Percentiles rank a stretch among this genome's conserved stretches.
Evolutionary conservation across 1,140 invertebrate species (phyloP).

Genomic region (Medauroidea extradentata): DNA sequence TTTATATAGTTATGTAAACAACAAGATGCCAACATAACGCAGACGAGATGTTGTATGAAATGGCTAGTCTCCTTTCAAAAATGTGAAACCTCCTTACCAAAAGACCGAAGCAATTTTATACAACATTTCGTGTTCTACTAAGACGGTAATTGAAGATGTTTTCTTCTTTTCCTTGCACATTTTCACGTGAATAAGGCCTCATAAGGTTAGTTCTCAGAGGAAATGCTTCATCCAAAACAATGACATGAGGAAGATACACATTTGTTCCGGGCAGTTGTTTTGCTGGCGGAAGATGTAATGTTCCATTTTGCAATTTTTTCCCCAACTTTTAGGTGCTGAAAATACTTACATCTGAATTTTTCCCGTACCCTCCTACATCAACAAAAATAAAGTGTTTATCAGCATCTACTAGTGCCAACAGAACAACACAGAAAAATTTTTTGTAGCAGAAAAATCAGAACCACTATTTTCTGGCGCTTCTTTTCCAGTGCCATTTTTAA

Average conservation of each 20-base stretch:
- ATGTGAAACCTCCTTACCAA: slow-evolving; percentile 1
- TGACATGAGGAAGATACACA: slow-evolving; percentile 30
- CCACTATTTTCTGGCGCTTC: slow-evolving; percentile 32
- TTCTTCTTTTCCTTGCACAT: too few species aligned
- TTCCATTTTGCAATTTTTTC: too few species aligned
- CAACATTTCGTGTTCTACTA: too few species aligned
- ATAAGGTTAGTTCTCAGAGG: slow-evolving; percentile 32
- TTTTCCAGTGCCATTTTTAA: too few species aligned
- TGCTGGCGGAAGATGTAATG: too few species aligned
- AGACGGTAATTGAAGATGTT: too few species aligned
- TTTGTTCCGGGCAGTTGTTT: slow-evolving; percentile 12
- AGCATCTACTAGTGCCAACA: slow-evolving; percentile 40
- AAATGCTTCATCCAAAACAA: slow-evolving; percentile 40
- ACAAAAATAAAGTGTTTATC: slow-evolving; percentile 41
- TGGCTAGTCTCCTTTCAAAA: neutral
- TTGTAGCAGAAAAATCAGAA: slow-evolving; percentile 39
- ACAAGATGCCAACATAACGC: neutral
- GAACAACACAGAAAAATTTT: slow-evolving; percentile 39
- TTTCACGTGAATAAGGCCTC: slow-evolving; percentile 21
- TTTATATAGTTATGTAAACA: neutral
- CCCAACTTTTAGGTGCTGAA: too few species aligned
- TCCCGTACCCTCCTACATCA: slow-evolving; percentile 40
- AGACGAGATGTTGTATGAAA: neutral
- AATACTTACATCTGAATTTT: too few species aligned
- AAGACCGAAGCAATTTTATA: neutral